Evolutionary conservation across 2,888 invertebrate species (phyloP).

Genomic region (Apodemia hepburni): DNA sequence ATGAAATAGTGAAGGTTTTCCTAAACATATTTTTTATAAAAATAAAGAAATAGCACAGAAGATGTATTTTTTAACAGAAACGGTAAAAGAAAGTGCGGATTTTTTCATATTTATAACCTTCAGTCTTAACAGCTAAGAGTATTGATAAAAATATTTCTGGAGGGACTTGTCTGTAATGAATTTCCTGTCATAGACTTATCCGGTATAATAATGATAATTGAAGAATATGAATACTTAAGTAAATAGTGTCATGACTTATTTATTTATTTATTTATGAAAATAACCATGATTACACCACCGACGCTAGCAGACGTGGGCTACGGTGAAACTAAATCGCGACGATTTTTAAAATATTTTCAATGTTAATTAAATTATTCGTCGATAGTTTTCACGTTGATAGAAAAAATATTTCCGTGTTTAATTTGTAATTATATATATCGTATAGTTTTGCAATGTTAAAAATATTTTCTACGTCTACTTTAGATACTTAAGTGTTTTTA

Average conservation of each 20-base stretch:
- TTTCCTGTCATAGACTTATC: constrained; percentile 58
- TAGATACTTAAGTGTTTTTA: constrained; percentile 16
- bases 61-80: neutral
- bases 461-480: constrained; percentile 11
- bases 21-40: constrained; percentile 1
- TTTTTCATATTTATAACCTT: constrained; percentile 52
- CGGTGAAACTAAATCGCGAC: constrained; percentile 12
- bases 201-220: constrained; percentile 51
- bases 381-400: constrained; percentile 3
- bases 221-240: constrained; percentile 61
- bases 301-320: constrained; percentile 25
- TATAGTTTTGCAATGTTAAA: constrained; percentile 14
- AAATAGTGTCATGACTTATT: constrained; percentile 38
- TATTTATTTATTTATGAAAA: constrained; percentile 43
- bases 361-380: neutral
- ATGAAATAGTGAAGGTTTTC: constrained; percentile 10
- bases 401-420: constrained; percentile 11
- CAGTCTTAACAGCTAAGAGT: constrained; percentile 75
- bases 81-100: constrained; percentile 10
- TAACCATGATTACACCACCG: constrained; percentile 41
- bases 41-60: constrained; percentile 7
- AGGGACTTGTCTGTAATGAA: constrained; percentile 68
- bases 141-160: constrained; percentile 67
- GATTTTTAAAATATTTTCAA: neutral
- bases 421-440: constrained; percentile 5